Conservation (phyloP, 92 coral and sea anemone species). For the Desmophyllum pertusum region DNA sequence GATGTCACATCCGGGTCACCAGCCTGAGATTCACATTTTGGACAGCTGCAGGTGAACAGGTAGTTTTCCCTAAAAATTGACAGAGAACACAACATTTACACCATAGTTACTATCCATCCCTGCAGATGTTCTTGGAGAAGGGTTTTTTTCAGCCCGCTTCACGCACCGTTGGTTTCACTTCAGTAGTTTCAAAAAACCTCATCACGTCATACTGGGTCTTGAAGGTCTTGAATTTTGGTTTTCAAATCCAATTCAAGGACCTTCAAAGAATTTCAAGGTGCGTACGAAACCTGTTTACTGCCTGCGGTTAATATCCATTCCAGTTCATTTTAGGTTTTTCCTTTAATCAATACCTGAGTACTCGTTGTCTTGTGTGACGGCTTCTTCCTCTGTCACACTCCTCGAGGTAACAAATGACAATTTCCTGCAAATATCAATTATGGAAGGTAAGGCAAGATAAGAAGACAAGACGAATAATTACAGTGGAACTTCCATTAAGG, state of each 20-base stretch:
- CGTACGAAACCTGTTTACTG: background rate
- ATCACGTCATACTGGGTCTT: no score
- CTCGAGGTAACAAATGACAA: slow-evolving; percentile 78
- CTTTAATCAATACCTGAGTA: slow-evolving; percentile 53
- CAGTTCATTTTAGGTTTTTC: background rate
- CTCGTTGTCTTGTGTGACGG: slow-evolving; percentile 75
- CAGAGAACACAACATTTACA: background rate
- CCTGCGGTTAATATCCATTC: background rate
- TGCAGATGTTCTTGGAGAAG: no score
- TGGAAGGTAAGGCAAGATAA: no score
- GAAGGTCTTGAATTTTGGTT: no score
- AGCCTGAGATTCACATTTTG: slow-evolving; percentile 76
- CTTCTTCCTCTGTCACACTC: slow-evolving; percentile 80
- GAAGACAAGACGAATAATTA: no score
- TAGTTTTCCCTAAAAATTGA: slow-evolving; percentile 67
- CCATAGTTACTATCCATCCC: no score
- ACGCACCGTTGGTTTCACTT: no score
- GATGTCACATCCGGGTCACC: slow-evolving; percentile 79
- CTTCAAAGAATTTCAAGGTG: background rate
- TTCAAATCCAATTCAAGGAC: background rate
- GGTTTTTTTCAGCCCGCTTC: background rate
- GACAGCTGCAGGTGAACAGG: slow-evolving; percentile 71
- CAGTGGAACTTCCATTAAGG: no score
- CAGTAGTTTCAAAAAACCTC: no score
- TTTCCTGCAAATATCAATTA: slow-evolving; percentile 57